Conservation (phyloP, 2,888 invertebrate species). For the Leptopilina syphax region DNA sequence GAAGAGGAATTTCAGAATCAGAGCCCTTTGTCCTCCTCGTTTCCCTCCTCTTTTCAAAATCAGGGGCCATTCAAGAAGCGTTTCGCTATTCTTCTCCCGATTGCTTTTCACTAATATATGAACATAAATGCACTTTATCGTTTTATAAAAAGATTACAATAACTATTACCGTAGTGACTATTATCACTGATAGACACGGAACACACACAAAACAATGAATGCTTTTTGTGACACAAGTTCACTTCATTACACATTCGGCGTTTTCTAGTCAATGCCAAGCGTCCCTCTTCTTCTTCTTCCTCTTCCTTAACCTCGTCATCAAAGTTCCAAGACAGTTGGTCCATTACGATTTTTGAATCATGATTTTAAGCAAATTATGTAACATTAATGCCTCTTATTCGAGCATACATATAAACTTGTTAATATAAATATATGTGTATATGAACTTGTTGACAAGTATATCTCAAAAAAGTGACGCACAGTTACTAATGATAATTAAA, state of each 20-base stretch:
- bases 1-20: conserved; percentile 11
- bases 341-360: conserved; percentile 31
- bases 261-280: conserved; percentile 34
- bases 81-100: background rate
- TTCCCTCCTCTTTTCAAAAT: conserved; percentile 70
- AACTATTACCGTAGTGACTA: conserved; percentile 18
- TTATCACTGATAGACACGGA: conserved; percentile 9
- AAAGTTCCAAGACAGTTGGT: conserved; percentile 15
- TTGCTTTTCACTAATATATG: background rate
- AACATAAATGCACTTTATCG: background rate
- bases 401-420: background rate
- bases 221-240: conserved; percentile 35
- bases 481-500: conserved; percentile 4
- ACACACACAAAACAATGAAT: conserved; percentile 34
- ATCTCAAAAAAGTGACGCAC: background rate
- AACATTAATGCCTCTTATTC: conserved; percentile 6
- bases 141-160: conserved; percentile 22
- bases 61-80: conserved; percentile 71
- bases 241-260: conserved; percentile 34
- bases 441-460: background rate
- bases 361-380: background rate
- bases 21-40: conserved; percentile 59
- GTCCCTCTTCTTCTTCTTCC: conserved; percentile 27
- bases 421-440: too few species aligned
- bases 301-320: conserved; percentile 14